Base-by-base conservation (phyloP, 1,140 invertebrate genomes). In the Drosophila nigromelanica region DNA sequence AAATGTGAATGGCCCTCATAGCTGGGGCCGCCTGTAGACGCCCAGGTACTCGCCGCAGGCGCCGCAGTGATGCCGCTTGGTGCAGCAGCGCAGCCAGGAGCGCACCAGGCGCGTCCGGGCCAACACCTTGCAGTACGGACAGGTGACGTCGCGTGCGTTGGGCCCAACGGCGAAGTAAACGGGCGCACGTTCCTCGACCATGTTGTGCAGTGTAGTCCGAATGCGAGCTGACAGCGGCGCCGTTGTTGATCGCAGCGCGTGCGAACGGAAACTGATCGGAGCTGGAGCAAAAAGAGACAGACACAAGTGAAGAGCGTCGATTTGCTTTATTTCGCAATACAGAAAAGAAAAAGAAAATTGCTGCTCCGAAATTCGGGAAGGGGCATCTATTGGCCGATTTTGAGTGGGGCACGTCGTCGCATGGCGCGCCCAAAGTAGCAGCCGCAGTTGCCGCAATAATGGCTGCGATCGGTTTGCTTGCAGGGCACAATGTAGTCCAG, bases 91-190 rank as follows among this genome's bases (percentile, higher is more conserved):
- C 33, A 83, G 58, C 67, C 80, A 79, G 58, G 76, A 73, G 27
- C 90, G 75, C 33, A 72, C 71, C 51, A 91, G 51, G 1, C 74
- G 67, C 0, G 90, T 91, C 64, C 78, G 90, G 14, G 76, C 77
- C 62, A 73, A 63, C 14, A 52, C 60, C 18, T 86, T 60, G 56
- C 90, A 91, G 37, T 87, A 81, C 8, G 90, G 90, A 48, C 90
- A 91, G 42, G 79, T 90, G 39, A 91, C 75, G 61, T 90, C 89
- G 39, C 91, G 90, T 2, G 80, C 64, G n/a, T 82, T 71, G 21
- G 90, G 90, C n/a, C 90, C 90, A 5, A 91, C 90, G 67, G 90
- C 90, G 73, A 91, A 91, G 60, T 91, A 91, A 12, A 87, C 75
- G 30, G 90, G 75, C 15, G 56, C 15, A 12, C 60, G 59, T 64